A percentile compares a stretch with the other conserved stretches of the same genome.
Evolutionary conservation across 37 sponge, comb jelly and placozoan species (phyloP).

Genomic region (Ephydatia muelleri): DNA sequence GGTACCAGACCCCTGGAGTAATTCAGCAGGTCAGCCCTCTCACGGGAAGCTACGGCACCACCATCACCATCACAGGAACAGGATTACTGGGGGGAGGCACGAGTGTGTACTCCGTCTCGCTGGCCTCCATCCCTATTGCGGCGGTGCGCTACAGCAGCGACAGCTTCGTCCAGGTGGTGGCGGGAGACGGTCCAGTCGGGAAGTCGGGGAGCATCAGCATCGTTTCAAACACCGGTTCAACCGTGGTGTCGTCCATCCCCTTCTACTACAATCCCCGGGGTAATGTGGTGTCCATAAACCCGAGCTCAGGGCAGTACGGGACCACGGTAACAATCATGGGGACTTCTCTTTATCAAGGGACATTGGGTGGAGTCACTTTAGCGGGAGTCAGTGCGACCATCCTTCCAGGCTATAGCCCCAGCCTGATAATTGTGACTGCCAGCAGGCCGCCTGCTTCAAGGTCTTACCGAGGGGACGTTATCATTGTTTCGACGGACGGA

Average conservation of each 20-base stretch:
- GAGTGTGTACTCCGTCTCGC: slow-evolving; percentile 8
- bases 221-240: slow-evolving; percentile 54
- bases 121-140: slow-evolving; percentile 24
- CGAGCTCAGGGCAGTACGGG: slow-evolving; percentile 53
- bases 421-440: slow-evolving; percentile 27
- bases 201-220: slow-evolving; percentile 33
- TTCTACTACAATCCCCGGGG: slow-evolving; percentile 45
- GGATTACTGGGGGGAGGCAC: slow-evolving; percentile 59
- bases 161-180: slow-evolving; percentile 51
- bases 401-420: not conserved
- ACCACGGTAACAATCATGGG: slow-evolving; percentile 61
- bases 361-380: slow-evolving; percentile 29
- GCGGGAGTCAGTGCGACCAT: slow-evolving; percentile 47
- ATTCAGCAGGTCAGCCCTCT: slow-evolving; percentile 44
- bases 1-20: slow-evolving; percentile 43
- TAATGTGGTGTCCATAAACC: not conserved
- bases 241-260: slow-evolving; percentile 14
- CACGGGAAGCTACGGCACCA: slow-evolving; percentile 56
- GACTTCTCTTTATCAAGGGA: slow-evolving; percentile 24
- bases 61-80: slow-evolving; percentile 64
- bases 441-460: slow-evolving; percentile 35
- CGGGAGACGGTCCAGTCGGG: slow-evolving; percentile 17
- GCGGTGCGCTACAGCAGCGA: slow-evolving; percentile 16
- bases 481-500: slow-evolving; percentile 31
- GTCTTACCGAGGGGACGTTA: slow-evolving; percentile 32